Percentiles rank a stretch among this genome's conserved stretches.
phyloP scores from a whole-genome alignment of 2,797 vertebrate genomes.

The Adrianichthys oophorus region DNA sequence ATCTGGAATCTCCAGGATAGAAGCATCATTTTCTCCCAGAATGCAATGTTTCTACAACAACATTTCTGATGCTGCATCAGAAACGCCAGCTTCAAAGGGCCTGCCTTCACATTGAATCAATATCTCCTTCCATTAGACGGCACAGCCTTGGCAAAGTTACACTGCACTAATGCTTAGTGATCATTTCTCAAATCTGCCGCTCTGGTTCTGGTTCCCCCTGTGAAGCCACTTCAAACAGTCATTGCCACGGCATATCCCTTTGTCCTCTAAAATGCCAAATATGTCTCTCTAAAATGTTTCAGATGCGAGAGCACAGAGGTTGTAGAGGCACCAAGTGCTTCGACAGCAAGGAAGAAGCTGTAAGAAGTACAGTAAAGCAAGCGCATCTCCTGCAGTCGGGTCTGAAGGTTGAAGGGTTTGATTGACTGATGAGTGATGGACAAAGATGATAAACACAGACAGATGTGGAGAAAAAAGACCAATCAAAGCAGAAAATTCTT shows the following conservation, averaged over 20 bases:
- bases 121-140: conserved; percentile 70
- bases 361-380: conserved; percentile 36
- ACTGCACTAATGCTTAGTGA: conserved; percentile 70
- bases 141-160: conserved; percentile 69
- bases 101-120: conserved; percentile 76
- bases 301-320: conserved; percentile 67
- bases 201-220: conserved; percentile 77
- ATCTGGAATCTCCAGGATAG: conserved; percentile 41
- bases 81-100: conserved; percentile 67
- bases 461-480: conserved; percentile 17
- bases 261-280: conserved; percentile 76
- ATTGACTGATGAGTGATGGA: conserved; percentile 37
- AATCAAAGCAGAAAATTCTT: conserved; percentile 45
- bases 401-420: conserved; percentile 12
- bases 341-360: conserved; percentile 12
- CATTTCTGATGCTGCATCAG: conserved; percentile 58
- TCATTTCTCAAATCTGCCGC: conserved; percentile 67
- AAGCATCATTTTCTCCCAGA: conserved; percentile 12
- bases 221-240: conserved; percentile 80
- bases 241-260: conserved; percentile 73
- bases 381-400: conserved; percentile 26
- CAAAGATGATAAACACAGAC: conserved; percentile 31
- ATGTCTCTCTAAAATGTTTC: conserved; percentile 79
- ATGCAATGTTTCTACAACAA: conserved; percentile 55
- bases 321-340: conserved; percentile 56